Percentiles rank a stretch among this genome's conserved stretches.
phyloP scores from a whole-genome alignment of 53 echinoderm and acorn worm species.

The Hippasteria phrygiana region DNA sequence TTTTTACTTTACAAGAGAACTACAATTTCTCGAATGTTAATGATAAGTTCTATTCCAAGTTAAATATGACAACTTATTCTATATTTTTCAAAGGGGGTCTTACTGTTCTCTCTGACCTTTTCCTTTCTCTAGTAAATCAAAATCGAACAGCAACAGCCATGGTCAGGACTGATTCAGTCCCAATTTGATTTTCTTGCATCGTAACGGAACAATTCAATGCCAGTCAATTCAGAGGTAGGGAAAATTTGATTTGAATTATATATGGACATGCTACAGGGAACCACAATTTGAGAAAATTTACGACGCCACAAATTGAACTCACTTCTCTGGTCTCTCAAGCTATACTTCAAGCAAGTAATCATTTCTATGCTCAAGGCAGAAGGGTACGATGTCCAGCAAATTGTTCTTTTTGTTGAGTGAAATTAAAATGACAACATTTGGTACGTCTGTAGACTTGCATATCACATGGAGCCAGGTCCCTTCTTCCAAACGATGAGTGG shows the following conservation, averaged over 20 bases:
- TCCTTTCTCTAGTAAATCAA: no score
- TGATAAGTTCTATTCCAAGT: no score
- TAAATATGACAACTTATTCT: no score
- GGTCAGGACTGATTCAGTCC: neutral
- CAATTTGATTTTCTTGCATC: neutral
- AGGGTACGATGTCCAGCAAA: slow-evolving; percentile 25
- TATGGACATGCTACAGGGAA: neutral
- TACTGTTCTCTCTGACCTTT: no score
- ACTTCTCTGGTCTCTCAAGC: neutral
- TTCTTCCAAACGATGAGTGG: neutral
- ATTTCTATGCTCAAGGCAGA: neutral
- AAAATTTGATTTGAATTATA: slow-evolving; percentile 48
- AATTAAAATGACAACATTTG: slow-evolving; percentile 36
- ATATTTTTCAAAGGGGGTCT: no score
- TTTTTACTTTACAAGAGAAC: no score
- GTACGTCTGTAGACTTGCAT: neutral
- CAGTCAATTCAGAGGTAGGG: neutral
- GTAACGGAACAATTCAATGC: neutral
- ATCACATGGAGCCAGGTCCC: neutral
- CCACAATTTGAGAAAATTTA: slow-evolving; percentile 14
- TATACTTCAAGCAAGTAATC: slow-evolving; percentile 10
- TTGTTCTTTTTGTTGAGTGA: slow-evolving; percentile 2
- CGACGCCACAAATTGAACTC: neutral
- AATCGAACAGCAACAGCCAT: neutral
- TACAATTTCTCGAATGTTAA: no score